Percentiles rank a stretch among this genome's conserved stretches.
phyloP scores from a whole-genome alignment of 2,888 invertebrate genomes.

The Muscina levida region DNA sequence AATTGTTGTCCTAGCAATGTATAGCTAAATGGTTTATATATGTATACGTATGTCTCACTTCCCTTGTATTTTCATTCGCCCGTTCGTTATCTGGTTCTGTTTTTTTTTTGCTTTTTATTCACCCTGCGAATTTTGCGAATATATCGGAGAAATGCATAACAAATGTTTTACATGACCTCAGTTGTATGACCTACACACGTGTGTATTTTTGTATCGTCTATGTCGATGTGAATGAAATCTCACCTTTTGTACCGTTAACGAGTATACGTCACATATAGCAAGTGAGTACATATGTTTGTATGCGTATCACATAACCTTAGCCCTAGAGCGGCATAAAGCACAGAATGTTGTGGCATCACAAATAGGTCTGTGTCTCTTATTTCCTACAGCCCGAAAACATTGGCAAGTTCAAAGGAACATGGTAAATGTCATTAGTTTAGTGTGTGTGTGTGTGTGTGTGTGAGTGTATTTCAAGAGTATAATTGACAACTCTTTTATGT shows the following conservation, averaged over 20 bases:
- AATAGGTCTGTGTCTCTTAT: constrained; percentile 33
- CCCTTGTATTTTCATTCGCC: neutral
- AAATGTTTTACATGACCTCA: constrained; percentile 56
- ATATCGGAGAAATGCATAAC: constrained; percentile 42
- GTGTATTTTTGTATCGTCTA: too few relatives aligned
- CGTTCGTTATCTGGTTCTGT: too few relatives aligned
- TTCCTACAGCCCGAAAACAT: constrained; percentile 49
- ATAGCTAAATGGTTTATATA: constrained; percentile 19
- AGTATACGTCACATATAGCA: neutral
- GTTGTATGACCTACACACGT: neutral
- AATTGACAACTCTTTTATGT: constrained; percentile 44
- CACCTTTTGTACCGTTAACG: neutral
- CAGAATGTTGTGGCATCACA: constrained; percentile 21
- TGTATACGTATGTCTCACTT: neutral
- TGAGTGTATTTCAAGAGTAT: constrained; percentile 32
- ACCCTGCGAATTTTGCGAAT: too few relatives aligned
- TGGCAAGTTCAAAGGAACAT: constrained; percentile 51
- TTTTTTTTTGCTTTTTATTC: neutral
- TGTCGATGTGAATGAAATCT: neutral
- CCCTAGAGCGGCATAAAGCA: constrained; percentile 6
- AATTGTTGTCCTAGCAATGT: constrained; percentile 52
- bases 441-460: constrained; percentile 14
- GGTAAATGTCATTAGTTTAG: constrained; percentile 47
- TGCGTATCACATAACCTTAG: constrained; percentile 45
- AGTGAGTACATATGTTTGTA: too few relatives aligned